Percentiles rank a stretch among this genome's conserved stretches.
Evolutionary conservation across 2,888 invertebrate genomes (phyloP).

Genomic region (Callimorpha dominula): DNA sequence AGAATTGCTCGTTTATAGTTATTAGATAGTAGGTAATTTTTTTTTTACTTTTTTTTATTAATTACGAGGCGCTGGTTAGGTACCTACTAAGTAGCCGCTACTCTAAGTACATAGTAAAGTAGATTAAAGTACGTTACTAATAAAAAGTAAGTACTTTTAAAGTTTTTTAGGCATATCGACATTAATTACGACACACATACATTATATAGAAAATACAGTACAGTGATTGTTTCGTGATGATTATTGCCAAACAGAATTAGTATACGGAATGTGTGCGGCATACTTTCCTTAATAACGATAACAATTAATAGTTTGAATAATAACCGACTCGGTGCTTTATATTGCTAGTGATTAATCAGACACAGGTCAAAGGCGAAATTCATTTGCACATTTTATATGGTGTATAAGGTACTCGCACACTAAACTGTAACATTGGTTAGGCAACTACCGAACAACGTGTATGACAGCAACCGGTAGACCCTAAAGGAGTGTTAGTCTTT

Average conservation of each 20-base stretch:
- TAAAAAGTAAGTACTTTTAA: not conserved
- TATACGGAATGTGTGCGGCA: conserved; percentile 6
- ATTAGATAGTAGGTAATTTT: no score
- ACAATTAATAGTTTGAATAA: conserved; percentile 10
- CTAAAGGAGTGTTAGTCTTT: not conserved
- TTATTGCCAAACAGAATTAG: conserved; percentile 1
- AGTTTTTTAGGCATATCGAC: no score
- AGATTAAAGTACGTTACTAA: not conserved
- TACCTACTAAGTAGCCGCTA: not conserved
- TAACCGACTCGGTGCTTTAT: conserved; percentile 11
- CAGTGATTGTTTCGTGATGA: not conserved
- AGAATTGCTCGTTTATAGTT: no score
- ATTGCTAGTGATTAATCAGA: conserved; percentile 21
- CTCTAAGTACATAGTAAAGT: not conserved
- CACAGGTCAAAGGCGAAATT: conserved; percentile 16
- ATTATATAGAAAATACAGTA: not conserved
- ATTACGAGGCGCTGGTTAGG: not conserved
- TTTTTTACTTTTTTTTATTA: not conserved
- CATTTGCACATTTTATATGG: conserved; percentile 20
- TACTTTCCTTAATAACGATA: conserved; percentile 13
- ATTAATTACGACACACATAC: not conserved
- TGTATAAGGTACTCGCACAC: not conserved
- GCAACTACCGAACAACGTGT: not conserved
- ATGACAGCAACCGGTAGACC: not conserved
- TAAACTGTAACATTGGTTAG: not conserved